Conservation (phyloP, 2,888 invertebrate genomes). For the Agelastica alni region DNA sequence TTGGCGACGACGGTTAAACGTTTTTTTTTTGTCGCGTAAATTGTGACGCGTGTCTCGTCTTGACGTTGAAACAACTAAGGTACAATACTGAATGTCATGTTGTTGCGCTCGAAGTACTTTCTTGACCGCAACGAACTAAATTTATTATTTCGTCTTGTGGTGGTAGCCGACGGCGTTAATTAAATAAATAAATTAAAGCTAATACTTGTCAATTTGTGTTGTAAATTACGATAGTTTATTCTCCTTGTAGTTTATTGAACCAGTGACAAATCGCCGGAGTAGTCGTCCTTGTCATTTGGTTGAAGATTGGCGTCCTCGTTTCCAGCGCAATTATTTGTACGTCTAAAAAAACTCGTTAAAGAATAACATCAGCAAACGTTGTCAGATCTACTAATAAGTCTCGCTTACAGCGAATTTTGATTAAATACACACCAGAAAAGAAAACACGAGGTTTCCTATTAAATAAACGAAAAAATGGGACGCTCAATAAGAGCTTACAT, state of each 20-base stretch:
- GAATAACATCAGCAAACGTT: constrained; percentile 2
- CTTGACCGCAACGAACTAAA: not conserved
- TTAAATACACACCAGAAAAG: no score
- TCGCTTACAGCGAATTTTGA: not conserved
- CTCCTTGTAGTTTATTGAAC: constrained; percentile 23
- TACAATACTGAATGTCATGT: not conserved
- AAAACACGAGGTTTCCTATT: no score
- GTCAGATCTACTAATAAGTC: not conserved
- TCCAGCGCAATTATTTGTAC: constrained; percentile 9
- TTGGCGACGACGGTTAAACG: no score
- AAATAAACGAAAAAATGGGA: no score
- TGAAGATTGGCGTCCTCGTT: constrained; percentile 25
- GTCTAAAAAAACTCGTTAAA: constrained; percentile 18
- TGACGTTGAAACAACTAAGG: not conserved
- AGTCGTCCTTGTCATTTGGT: constrained; percentile 27
- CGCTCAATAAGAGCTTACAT: no score
- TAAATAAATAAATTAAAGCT: constrained; percentile 13
- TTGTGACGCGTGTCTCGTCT: not conserved
- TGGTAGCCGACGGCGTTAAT: constrained; percentile 2
- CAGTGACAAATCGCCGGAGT: constrained; percentile 19
- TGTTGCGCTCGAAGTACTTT: not conserved
- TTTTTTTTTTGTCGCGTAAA: not conserved
- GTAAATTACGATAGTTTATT: constrained; percentile 15
- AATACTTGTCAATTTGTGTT: constrained; percentile 4
- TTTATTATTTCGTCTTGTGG: not conserved